Evolutionary conservation across 2,797 vertebrate genomes (phyloP).

Genomic region (Pelobates cultripes): DNA sequence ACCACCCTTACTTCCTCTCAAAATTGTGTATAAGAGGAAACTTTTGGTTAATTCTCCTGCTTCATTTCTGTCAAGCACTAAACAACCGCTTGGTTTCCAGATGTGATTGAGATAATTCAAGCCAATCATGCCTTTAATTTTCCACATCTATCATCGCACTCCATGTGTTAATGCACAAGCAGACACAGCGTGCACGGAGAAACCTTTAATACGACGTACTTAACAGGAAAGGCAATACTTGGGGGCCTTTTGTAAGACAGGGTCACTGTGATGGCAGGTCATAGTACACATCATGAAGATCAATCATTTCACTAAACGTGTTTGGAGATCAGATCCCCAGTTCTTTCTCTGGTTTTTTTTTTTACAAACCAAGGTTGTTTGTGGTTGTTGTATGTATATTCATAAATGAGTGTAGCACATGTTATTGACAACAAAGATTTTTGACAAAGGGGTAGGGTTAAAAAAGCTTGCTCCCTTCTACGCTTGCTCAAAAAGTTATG

Average conservation of each 20-base stretch:
- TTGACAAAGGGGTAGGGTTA: too few species aligned
- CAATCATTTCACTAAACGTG: conserved; percentile 1
- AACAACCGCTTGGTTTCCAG: conserved; percentile 10
- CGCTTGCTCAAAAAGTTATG: too few species aligned
- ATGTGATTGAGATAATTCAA: neutral
- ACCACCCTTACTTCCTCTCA: neutral
- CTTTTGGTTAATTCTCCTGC: neutral
- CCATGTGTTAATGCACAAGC: conserved; percentile 18
- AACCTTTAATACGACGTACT: conserved; percentile 9
- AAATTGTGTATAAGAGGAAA: neutral
- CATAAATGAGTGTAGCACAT: too few species aligned
- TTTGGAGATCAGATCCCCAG: neutral
- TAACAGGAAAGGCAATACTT: conserved; percentile 30
- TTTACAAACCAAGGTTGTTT: too few species aligned
- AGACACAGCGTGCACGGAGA: conserved; percentile 12
- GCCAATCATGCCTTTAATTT: neutral
- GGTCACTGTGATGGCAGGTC: conserved; percentile 23
- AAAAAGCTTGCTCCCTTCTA: too few species aligned
- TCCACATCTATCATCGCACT: conserved; percentile 27
- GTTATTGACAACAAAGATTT: too few species aligned
- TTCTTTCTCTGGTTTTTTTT: neutral
- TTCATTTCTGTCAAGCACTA: conserved; percentile 12
- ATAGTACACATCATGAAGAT: neutral
- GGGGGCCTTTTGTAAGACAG: conserved; percentile 2
- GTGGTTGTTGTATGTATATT: too few species aligned